Evolutionary conservation across 2,888 invertebrate genomes (phyloP).

Genomic region (Aphidius colemani): DNA sequence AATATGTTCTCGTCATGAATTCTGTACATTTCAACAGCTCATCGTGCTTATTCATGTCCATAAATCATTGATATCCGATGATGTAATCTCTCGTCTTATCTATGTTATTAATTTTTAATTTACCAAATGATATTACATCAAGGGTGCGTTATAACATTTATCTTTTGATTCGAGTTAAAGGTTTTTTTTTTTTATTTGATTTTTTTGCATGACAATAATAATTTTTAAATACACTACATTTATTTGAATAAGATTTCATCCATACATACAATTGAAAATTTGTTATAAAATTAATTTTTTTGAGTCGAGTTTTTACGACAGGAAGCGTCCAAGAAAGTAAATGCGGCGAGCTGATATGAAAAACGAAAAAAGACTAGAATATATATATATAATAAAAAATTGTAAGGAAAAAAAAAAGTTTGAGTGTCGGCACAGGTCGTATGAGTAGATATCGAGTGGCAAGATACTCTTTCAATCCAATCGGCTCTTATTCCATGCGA

Average conservation of each 20-base stretch:
- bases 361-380: not conserved
- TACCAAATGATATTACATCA: no score
- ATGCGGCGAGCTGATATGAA: slow-evolving; percentile 8
- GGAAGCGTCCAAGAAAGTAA: slow-evolving; percentile 15
- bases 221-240: not conserved
- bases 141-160: no score
- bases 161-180: no score
- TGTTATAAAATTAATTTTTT: slow-evolving; percentile 5
- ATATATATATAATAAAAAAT: not conserved
- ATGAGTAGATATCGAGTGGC: slow-evolving; percentile 50
- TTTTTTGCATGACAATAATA: not conserved
- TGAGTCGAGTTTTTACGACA: slow-evolving; percentile 15
- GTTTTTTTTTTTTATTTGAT: no score
- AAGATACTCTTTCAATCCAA: slow-evolving; percentile 53
- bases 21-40: no score
- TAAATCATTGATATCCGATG: not conserved
- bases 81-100: not conserved
- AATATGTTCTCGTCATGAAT: not conserved
- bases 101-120: slow-evolving; percentile 11
- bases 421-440: slow-evolving; percentile 27
- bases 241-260: no score
- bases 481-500: slow-evolving; percentile 53
- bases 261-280: no score
- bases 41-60: not conserved
- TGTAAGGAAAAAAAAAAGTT: not conserved